Evolutionary conservation across 1,140 invertebrate genomes (phyloP).

Genomic region (Megalopta genalis): DNA sequence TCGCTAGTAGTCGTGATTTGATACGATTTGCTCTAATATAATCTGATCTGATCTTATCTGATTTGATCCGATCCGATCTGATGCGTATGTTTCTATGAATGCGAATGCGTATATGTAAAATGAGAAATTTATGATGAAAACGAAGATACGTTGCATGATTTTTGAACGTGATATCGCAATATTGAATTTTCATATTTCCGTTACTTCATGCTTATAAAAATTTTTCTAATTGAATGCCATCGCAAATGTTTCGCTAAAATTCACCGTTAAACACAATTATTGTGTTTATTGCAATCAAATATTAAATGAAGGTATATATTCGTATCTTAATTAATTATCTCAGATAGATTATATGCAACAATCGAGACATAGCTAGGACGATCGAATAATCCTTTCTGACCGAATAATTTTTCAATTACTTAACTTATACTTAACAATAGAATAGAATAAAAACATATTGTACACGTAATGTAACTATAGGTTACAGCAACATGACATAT

Average conservation of each 20-base stretch:
- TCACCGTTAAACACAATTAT: neutral
- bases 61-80: too few relatives aligned
- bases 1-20: neutral
- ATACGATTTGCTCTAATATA: too few relatives aligned
- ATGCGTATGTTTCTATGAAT: neutral
- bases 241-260: neutral
- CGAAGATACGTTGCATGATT: neutral
- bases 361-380: neutral
- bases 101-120: slow-evolving; percentile 11
- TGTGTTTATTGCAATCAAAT: slow-evolving; percentile 10
- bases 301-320: neutral
- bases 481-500: slow-evolving; percentile 33
- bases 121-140: slow-evolving; percentile 9
- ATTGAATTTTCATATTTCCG: neutral
- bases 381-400: slow-evolving; percentile 7
- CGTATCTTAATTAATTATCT: neutral
- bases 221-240: neutral
- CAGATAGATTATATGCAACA: neutral
- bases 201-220: neutral
- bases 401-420: neutral
- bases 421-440: slow-evolving; percentile 14
- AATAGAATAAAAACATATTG: slow-evolving; percentile 14
- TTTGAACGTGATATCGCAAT: neutral
- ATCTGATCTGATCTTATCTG: too few relatives aligned
- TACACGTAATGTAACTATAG: slow-evolving; percentile 15